A percentile compares a stretch with the other conserved stretches of the same genome.
These are phyloP conservation scores for Epirrita christyi DNA, from an alignment of 2,888 invertebrate species.

Conservation along the genomic window DNA sequence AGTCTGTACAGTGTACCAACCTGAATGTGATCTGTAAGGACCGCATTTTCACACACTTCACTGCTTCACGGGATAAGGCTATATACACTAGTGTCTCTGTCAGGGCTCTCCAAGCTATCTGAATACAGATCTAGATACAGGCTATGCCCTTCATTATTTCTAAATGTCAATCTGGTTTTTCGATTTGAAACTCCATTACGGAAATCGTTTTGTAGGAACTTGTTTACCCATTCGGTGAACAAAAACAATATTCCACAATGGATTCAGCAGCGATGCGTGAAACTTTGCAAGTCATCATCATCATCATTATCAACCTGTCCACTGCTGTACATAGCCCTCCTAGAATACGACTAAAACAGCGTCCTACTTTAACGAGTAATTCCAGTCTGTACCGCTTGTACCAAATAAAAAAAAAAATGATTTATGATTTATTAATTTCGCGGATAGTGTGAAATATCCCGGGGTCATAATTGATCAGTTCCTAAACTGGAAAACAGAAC, in stretches of 20 bases:
- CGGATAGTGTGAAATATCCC: too few species aligned
- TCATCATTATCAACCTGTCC: too few species aligned
- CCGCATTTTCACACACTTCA: conserved; percentile 9
- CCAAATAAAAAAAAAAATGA: too few species aligned
- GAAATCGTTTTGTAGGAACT: conserved; percentile 10
- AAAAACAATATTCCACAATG: not conserved
- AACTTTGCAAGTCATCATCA: too few species aligned
- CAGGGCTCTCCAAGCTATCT: conserved; percentile 3
- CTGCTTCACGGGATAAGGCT: not conserved
- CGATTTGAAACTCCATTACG: conserved; percentile 10
- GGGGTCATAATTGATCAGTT: too few species aligned
- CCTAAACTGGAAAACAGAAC: too few species aligned
- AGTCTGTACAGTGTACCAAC: conserved; percentile 1
- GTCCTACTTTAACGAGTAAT: too few species aligned
- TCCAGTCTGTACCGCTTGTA: too few species aligned
- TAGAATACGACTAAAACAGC: too few species aligned
- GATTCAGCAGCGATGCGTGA: too few species aligned
- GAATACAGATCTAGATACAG: not conserved
- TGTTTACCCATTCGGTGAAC: not conserved
- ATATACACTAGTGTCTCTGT: conserved; percentile 5
- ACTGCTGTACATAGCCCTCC: too few species aligned
- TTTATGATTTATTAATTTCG: too few species aligned
- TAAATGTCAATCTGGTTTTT: conserved; percentile 1
- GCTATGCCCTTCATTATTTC: conserved; percentile 1
- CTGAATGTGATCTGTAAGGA: conserved; percentile 1